Base-by-base conservation (phyloP, 2,888 invertebrate species). In the Nomada goodeniana region DNA sequence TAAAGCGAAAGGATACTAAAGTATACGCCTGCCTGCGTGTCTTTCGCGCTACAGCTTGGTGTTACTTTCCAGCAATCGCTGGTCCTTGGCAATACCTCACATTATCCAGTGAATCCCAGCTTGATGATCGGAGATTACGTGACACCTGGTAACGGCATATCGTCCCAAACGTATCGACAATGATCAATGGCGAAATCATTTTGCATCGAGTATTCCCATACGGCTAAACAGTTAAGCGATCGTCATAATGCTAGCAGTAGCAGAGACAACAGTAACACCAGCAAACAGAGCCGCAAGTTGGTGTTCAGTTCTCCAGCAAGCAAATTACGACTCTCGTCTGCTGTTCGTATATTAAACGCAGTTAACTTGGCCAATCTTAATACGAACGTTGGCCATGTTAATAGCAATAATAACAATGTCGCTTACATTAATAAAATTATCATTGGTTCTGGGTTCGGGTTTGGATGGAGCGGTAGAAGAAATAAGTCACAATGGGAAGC, bases 41-140 rank as follows among this genome's bases (percentile, higher is more conserved):
- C 88, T 90, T 88, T 91, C 92, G 92, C 91, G 92, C 92, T 93
- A 93, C 92, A 93, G 93, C 93, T 93, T 92, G 93, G 91, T 93
- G 92, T 93, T 93, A 92, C 92, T 93, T 94, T 92, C 94, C 94
- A 94, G 94, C 93, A 93, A 93, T 92, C 93, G 91, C 94, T 95
- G 90, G 95, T 96, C 85, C 95, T 96, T 94, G 95, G 96, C 85
- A 95, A 95, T 90, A 94, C 94, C 55, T 94, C 94, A 57, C 95
- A 95, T 91, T 96, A 96, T 91, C 96, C 96, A 84, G 95, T 96
- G 89, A 96, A 96, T 94, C 95, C 96, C 90, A 96, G 96, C 93
- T 94, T 96, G 91, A 96, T 96, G 96, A 96, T 96, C 89, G 96
- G 96, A 70, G 96, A 96, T 93, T 96, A 96, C 93, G 96, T 96